A percentile compares a stretch with the other conserved stretches of the same genome.
phyloP scores from a whole-genome alignment of 2,113 vertebrate species.

The Myotis brandtii region DNA sequence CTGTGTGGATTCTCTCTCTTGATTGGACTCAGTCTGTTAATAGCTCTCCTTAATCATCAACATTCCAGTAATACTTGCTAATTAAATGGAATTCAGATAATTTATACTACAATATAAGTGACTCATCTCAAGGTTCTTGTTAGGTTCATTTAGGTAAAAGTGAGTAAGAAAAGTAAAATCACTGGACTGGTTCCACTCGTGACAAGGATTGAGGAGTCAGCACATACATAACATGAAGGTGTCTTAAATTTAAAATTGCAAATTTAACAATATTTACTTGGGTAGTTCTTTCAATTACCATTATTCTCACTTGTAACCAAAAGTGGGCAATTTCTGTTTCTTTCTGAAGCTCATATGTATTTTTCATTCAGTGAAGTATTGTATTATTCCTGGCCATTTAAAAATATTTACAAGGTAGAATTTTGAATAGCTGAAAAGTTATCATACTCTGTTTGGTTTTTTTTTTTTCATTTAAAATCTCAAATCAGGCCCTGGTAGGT shows the following conservation, averaged over 20 bases:
- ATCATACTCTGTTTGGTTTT: neutral
- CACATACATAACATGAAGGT: neutral
- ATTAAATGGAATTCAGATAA: neutral
- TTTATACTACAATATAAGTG: neutral
- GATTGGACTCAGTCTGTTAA: neutral
- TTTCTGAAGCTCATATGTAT: neutral
- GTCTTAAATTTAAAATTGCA: slow-evolving; percentile 10
- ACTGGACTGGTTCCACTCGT: neutral
- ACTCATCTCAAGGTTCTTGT: neutral
- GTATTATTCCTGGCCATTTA: neutral
- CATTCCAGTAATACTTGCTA: neutral
- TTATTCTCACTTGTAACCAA: neutral
- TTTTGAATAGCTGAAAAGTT: neutral
- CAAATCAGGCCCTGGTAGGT: neutral
- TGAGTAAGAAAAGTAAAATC: neutral
- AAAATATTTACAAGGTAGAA: neutral
- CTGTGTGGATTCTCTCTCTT: neutral
- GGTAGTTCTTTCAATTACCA: neutral
- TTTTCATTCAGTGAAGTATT: neutral
- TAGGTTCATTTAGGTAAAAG: neutral
- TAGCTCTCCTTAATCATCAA: neutral
- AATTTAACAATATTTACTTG: neutral
- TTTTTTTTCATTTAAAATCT: neutral
- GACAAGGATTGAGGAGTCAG: neutral
- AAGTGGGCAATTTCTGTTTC: neutral